These are phyloP conservation scores for Anoplophora glabripennis DNA, from an alignment of 1,140 invertebrate genomes.

Conservation along the genomic window DNA sequence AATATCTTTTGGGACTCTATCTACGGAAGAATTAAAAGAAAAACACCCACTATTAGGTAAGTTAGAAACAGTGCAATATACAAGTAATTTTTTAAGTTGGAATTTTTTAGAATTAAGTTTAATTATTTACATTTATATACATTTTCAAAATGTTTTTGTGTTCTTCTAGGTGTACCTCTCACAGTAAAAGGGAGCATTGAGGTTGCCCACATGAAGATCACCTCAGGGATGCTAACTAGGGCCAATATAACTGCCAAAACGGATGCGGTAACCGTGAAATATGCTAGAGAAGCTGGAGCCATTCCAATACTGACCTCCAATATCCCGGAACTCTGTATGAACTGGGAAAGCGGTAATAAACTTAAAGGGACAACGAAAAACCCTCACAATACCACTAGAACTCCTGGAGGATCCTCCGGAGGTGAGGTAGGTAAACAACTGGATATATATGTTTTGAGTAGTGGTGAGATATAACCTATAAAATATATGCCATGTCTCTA, in stretches of 20 bases:
- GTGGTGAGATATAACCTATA: no score
- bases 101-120: no score
- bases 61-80: no score
- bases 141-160: no score
- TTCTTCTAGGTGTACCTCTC: conserved; percentile 58
- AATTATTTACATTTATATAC: no score
- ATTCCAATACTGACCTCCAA: conserved; percentile 88
- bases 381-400: conserved; percentile 78
- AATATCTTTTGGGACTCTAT: conserved; percentile 47
- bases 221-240: conserved; percentile 55
- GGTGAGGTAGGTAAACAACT: conserved; percentile 57
- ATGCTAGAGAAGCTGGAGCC: conserved; percentile 69
- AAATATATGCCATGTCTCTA: no score
- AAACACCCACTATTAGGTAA: conserved; percentile 66
- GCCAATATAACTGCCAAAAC: conserved; percentile 56
- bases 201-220: conserved; percentile 54
- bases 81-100: no score
- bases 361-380: conserved; percentile 84
- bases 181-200: conserved; percentile 65
- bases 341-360: conserved; percentile 86
- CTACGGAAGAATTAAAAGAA: conserved; percentile 48
- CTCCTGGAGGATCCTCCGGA: conserved; percentile 75
- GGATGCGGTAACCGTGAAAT: conserved; percentile 69
- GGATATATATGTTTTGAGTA: not conserved
- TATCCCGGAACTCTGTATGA: conserved; percentile 87